Evolutionary conservation across 2,797 vertebrate species (phyloP).

Genomic region (Cichlasoma orientale): DNA sequence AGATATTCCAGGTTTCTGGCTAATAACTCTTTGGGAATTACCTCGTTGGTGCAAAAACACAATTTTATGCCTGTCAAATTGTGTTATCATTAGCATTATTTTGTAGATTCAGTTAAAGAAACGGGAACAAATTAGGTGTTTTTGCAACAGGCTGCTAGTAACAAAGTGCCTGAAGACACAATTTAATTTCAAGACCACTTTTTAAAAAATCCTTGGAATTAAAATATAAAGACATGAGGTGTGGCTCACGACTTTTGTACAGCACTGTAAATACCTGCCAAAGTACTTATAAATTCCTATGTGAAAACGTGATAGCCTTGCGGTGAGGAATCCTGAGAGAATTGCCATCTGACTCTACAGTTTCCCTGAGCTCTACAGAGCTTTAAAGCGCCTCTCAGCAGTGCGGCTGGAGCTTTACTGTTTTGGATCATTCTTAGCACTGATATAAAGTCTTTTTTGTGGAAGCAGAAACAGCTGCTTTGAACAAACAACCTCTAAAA

Average conservation of each 20-base stretch:
- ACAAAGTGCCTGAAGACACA: not conserved
- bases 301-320: not conserved
- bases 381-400: not conserved
- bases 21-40: not conserved
- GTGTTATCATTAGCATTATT: not conserved
- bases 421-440: not conserved
- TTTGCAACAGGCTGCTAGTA: not conserved
- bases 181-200: not conserved
- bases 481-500: not conserved
- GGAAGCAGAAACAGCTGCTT: not conserved
- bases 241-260: not conserved
- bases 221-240: not conserved
- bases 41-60: not conserved
- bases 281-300: not conserved
- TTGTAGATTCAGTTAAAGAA: not conserved
- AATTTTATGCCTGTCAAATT: not conserved
- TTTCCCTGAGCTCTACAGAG: not conserved
- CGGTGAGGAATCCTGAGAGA: not conserved
- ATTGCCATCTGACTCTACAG: not conserved
- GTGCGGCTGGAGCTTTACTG: not conserved
- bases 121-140: not conserved
- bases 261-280: not conserved
- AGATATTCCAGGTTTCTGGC: not conserved
- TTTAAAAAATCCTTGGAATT: not conserved
- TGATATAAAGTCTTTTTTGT: not conserved